These are phyloP conservation scores for Hemaris fuciformis DNA, from an alignment of 2,888 invertebrate species.

Conservation along the genomic window DNA sequence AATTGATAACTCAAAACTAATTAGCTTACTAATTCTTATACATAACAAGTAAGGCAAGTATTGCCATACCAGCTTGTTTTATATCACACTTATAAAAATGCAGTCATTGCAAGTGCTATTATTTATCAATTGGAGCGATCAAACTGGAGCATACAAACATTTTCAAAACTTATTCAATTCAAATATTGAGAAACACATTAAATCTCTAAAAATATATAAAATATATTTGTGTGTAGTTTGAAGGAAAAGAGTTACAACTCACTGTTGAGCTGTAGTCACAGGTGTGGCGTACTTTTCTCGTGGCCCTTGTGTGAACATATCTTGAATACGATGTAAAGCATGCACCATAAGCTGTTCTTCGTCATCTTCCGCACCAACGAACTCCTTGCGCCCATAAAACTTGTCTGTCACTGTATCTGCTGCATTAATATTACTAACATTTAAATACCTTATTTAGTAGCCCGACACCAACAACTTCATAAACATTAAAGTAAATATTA, in stretches of 20 bases:
- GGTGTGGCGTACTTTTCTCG: slow-evolving; percentile 40
- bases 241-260: slow-evolving; percentile 9
- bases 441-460: slow-evolving; percentile 17
- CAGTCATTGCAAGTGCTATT: no score
- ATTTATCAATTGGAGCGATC: no score
- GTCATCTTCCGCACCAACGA: slow-evolving; percentile 23
- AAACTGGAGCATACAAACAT: no score
- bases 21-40: no score
- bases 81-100: no score
- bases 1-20: not conserved
- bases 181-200: no score
- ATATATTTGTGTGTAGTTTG: no score
- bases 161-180: no score
- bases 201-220: no score
- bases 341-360: slow-evolving; percentile 22
- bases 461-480: not conserved
- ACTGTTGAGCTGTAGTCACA: slow-evolving; percentile 51
- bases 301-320: slow-evolving; percentile 47
- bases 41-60: no score
- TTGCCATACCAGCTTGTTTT: no score
- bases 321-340: slow-evolving; percentile 39
- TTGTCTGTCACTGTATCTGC: slow-evolving; percentile 62
- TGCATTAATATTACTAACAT: slow-evolving; percentile 30
- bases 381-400: slow-evolving; percentile 41
- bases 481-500: no score